Evolutionary conservation across 1,140 invertebrate species (phyloP).

Genomic region (Neodiprion pinetum): DNA sequence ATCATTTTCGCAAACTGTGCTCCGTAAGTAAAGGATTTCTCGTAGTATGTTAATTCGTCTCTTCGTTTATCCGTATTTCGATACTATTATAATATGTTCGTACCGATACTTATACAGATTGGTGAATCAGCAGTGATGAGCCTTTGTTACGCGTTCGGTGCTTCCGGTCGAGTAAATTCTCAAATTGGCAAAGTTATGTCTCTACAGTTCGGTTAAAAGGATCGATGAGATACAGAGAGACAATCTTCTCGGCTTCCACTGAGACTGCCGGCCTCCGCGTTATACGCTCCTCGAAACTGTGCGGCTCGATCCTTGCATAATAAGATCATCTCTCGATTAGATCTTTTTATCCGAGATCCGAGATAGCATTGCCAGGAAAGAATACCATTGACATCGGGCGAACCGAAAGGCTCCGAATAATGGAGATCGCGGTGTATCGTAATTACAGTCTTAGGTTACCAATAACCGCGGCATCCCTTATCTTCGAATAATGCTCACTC

Average conservation of each 20-base stretch:
- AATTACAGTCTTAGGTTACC: conserved; percentile 2
- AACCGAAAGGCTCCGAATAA: neutral
- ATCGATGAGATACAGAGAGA: conserved; percentile 2
- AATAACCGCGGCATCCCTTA: neutral
- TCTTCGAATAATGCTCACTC: neutral
- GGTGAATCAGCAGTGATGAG: no score
- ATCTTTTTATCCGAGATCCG: conserved; percentile 1
- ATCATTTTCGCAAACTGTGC: no score
- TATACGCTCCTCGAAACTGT: neutral
- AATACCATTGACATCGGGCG: conserved; percentile 4
- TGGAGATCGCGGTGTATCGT: conserved; percentile 4
- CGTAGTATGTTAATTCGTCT: no score
- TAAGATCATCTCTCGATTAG: neutral
- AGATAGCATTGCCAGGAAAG: neutral
- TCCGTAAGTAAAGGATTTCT: no score
- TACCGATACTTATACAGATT: neutral
- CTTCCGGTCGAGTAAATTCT: neutral
- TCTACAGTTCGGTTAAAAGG: neutral
- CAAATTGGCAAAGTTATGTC: neutral
- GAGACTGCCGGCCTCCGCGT: neutral
- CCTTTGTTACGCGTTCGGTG: neutral
- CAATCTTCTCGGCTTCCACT: neutral
- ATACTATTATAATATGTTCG: neutral
- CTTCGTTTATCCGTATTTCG: neutral
- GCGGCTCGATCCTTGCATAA: conserved; percentile 4